Conservation (phyloP, 1,140 invertebrate species). For the Nephila pilipes region DNA sequence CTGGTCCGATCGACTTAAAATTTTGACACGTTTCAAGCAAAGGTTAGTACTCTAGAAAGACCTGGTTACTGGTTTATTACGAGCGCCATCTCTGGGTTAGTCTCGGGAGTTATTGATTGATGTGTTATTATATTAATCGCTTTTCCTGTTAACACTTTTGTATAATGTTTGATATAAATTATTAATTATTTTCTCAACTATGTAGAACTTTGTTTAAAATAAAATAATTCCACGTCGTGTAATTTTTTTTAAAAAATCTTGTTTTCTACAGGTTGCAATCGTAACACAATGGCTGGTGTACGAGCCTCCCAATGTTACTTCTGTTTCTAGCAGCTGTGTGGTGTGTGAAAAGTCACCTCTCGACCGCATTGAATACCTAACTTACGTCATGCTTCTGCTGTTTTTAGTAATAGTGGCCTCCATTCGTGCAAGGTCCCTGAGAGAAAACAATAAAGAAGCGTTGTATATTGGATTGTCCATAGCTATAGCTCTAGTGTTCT, state of each 20-base stretch:
- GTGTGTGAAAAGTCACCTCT: conserved; percentile 78
- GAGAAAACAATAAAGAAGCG: conserved; percentile 95
- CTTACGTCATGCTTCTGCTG: conserved; percentile 91
- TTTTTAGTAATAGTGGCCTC: conserved; percentile 91
- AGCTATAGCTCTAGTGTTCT: conserved; percentile 92
- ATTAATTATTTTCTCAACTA: no score
- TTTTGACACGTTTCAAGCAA: no score
- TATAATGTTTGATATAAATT: no score
- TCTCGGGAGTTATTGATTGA: no score
- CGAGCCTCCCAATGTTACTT: conserved; percentile 77
- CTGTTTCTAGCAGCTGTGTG: conserved; percentile 7
- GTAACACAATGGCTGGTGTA: conserved; percentile 81
- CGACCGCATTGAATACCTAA: conserved; percentile 88
- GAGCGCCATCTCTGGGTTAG: no score
- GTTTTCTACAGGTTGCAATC: conserved; percentile 85
- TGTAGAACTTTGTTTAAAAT: no score
- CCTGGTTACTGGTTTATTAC: no score
- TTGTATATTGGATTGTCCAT: conserved; percentile 93
- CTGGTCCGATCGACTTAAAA: no score
- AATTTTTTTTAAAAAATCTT: neutral
- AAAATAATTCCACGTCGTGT: no score
- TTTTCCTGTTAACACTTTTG: no score
- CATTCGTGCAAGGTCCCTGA: conserved; percentile 87
- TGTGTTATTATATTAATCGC: no score
- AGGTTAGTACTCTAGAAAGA: no score